These are phyloP conservation scores for Lutraria lutraria DNA, from an alignment of 2,888 invertebrate genomes.

Conservation along the genomic window DNA sequence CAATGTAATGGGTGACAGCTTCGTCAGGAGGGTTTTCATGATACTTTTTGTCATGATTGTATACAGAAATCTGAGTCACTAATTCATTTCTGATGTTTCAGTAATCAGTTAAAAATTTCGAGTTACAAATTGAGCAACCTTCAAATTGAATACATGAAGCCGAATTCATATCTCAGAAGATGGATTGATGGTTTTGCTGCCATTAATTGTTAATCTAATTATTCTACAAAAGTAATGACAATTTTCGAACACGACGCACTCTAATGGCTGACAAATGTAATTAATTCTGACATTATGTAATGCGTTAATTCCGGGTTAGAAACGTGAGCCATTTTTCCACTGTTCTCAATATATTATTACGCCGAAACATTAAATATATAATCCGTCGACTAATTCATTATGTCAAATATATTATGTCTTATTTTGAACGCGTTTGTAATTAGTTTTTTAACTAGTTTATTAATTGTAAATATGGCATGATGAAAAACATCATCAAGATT, in stretches of 20 bases:
- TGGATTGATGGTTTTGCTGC: too few relatives aligned
- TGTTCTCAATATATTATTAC: not conserved
- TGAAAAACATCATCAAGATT: slow-evolving; percentile 2
- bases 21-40: too few relatives aligned
- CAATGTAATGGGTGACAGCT: not conserved
- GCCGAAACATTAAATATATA: not conserved
- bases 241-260: not conserved
- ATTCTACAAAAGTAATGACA: not conserved
- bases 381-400: not conserved
- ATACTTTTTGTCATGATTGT: too few relatives aligned
- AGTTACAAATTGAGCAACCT: too few relatives aligned
- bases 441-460: not conserved
- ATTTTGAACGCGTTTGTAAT: not conserved
- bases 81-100: too few relatives aligned
- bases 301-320: not conserved
- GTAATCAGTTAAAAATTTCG: too few relatives aligned
- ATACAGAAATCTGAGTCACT: too few relatives aligned
- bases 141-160: too few relatives aligned
- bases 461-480: not conserved
- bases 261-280: not conserved
- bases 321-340: not conserved
- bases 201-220: too few relatives aligned
- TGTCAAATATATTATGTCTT: not conserved
- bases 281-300: not conserved
- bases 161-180: too few relatives aligned